Evolutionary conservation across 2,888 invertebrate species (phyloP), one percentile per base, ranked within the genome.

Genomic region (Catocala sponsa): DNA sequence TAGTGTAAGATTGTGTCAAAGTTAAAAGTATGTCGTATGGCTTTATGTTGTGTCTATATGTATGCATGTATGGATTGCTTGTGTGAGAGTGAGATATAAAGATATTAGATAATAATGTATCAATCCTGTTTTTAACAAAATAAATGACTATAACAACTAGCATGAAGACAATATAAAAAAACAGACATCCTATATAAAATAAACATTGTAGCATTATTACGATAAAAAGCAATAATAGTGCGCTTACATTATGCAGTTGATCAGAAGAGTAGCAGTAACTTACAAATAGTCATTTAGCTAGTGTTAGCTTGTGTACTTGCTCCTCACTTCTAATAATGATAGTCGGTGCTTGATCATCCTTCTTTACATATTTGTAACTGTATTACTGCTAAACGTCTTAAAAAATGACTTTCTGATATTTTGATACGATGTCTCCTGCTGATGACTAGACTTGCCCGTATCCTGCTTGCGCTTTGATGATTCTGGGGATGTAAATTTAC

Each of bases 281-380:
- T n/a, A 11, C 11, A 42, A 52, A 42, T 52, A 52, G 42, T 52
- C 42, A 42, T 52, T 42, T 42, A 25, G 52, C n/a, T n/a, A n/a
- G n/a, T n/a, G n/a, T n/a, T n/a, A n/a, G n/a, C n/a, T n/a, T n/a
- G n/a, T n/a, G n/a, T n/a, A n/a, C n/a, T n/a, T n/a, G n/a, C n/a
- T n/a, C n/a, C n/a, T n/a, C n/a, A n/a, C n/a, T n/a, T n/a, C n/a
- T 13, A 46, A 46, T 46, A 9, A 13, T 4, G 4, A 46, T 46
- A 10, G 46, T 46, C 4, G 46, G 46, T 4, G 46, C 10, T 5
- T 46, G 12, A 4, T 46, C 46, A 13, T 46, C 13, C 10, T 46
- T 46, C 15, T 9, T 46, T 6, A 13, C 4, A 13, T 46, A 46
- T 4, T 13, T 13, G 4, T 13, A 13, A 4, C 46, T 13, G 9